Evolutionary conservation across 2,888 invertebrate genomes (phyloP), one percentile per base, ranked within the genome.

Genomic region (Morpho achilles): DNA sequence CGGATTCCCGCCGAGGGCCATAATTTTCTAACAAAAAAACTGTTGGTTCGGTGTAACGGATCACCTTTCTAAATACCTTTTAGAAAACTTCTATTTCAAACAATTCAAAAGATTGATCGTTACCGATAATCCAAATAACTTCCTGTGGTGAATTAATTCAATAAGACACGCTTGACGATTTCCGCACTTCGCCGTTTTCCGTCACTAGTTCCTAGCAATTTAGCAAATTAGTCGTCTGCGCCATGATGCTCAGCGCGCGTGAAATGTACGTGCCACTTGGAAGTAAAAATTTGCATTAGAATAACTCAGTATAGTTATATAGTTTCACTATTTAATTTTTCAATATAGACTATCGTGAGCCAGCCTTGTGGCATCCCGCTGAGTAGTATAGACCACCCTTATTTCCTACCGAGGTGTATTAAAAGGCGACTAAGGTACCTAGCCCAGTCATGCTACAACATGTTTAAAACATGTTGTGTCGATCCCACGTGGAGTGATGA

Each of bases 191-290:
- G 71, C 70, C 67, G 68, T 68, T 73, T 78, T 74, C 77, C 75
- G 77, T 75, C 75, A 67, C 63, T 60, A 69, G 75, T 82, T 82
- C 79, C 78, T 77, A 64, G 75, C 75, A 77, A 80, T 83, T 80
- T 60, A 59, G 53, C 46, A 60, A 64, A 59, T 64, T 60, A 60
- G 58, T 52, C 61, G 45, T 47, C 50, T 50, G 40, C 56, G 40
- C 62, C 60, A 60, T 60, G 47, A 49, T 58, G 62, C 45, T 62
- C 64, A 56, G 32, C 39, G 56, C 47, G 60, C 64, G 64, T 64
- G 52, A 64, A 58, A 62, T 59, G 49, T 60, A 56, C 62, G 45
- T 61, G 61, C 44, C 48, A 54, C 23, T 55, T 60, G 60, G 62
- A 62, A 62, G 60, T 63, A 48, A 56, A 58, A 58, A 49, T 52